Conservation (phyloP, 2,797 vertebrate species). For the Hippocampus kuda region DNA sequence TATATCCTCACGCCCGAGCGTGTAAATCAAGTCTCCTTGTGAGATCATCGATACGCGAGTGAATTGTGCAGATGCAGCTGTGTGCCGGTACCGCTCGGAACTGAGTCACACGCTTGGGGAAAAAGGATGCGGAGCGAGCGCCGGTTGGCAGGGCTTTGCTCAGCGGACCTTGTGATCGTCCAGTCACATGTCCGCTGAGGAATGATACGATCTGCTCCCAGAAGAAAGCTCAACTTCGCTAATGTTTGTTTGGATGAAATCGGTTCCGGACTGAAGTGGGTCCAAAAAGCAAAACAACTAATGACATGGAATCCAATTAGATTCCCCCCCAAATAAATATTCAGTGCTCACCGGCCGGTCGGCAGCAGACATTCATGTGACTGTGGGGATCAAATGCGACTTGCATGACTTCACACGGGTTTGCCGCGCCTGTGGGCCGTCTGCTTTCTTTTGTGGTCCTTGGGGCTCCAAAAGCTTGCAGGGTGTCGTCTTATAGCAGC, state of each 20-base stretch:
- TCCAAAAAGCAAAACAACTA: neutral
- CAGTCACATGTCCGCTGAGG: constrained; percentile 60
- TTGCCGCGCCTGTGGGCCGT: constrained; percentile 14
- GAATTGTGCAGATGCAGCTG: constrained; percentile 14
- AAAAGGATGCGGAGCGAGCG: constrained; percentile 20
- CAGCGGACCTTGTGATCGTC: constrained; percentile 50
- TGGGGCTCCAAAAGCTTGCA: constrained; percentile 44
- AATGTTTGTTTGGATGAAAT: constrained; percentile 11
- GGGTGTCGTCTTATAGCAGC: constrained; percentile 31
- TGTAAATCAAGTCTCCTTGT: constrained; percentile 20
- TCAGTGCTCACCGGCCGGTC: no score
- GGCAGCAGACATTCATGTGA: constrained; percentile 27
- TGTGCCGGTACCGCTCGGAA: constrained; percentile 26
- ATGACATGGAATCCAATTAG: neutral
- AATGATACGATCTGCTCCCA: constrained; percentile 23
- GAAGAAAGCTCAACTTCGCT: constrained; percentile 19
- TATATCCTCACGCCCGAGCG: constrained; percentile 9
- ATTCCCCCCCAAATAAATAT: neutral
- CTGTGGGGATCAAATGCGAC: constrained; percentile 33
- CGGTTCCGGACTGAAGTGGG: constrained; percentile 7
- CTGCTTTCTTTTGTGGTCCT: constrained; percentile 37
- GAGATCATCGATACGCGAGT: constrained; percentile 28
- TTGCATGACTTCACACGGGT: constrained; percentile 28
- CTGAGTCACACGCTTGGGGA: constrained; percentile 41
- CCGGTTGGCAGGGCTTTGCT: constrained; percentile 23